Evolutionary conservation across 2,797 vertebrate genomes (phyloP).

Genomic region (Tenualosa thibaudeaui): DNA sequence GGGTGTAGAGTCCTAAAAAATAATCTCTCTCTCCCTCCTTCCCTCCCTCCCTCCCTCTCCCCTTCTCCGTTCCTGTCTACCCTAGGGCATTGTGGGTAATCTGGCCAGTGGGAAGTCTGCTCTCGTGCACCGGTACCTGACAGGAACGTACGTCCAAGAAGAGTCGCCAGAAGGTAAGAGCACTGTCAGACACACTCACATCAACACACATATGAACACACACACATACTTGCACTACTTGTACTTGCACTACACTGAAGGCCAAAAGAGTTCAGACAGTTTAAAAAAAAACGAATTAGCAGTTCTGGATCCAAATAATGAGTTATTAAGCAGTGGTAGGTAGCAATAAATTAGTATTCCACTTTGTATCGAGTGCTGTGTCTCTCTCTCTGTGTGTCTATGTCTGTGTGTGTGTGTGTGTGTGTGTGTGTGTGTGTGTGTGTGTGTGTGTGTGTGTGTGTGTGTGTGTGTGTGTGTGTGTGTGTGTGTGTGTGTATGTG

Average conservation of each 20-base stretch:
- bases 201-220: background rate
- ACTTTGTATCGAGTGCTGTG: background rate
- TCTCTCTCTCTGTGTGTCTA: background rate
- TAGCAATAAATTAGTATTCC: background rate
- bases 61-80: background rate
- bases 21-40: background rate
- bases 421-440: background rate
- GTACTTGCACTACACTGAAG: no score
- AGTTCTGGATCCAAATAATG: background rate
- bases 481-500: background rate
- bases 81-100: conserved; percentile 96
- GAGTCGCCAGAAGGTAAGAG: conserved; percentile 93
- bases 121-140: conserved; percentile 94
- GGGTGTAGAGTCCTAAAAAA: no score
- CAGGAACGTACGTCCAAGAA: conserved; percentile 94
- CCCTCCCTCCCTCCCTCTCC: background rate
- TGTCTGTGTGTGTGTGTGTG: conserved; percentile 18
- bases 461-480: conserved; percentile 21
- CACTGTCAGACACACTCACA: background rate
- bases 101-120: conserved; percentile 95
- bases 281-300: background rate
- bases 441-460: background rate
- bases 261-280: no score
- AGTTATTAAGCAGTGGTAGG: background rate
- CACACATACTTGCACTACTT: no score